These are phyloP conservation scores for Spheniscus humboldti DNA, from an alignment of 2,797 vertebrate genomes.

Conservation along the genomic window DNA sequence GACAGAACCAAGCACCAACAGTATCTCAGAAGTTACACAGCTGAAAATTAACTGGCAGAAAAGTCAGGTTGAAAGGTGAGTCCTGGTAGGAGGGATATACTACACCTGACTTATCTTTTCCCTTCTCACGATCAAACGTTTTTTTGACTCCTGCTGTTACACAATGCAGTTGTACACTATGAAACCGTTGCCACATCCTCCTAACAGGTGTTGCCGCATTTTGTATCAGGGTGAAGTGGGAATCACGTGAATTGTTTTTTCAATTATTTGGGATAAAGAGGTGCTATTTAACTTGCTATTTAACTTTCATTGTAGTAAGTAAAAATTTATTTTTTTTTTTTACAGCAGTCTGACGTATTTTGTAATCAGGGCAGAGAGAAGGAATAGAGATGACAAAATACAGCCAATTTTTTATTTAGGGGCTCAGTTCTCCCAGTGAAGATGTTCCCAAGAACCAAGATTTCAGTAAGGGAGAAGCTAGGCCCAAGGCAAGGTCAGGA, in stretches of 20 bases:
- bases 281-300: neutral
- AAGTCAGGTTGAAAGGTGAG: neutral
- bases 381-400: neutral
- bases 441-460: neutral
- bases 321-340: neutral
- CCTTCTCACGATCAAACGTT: neutral
- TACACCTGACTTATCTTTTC: neutral
- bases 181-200: slow-evolving; percentile 23
- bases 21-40: neutral
- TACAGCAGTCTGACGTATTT: neutral
- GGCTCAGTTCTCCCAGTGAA: neutral
- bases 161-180: neutral
- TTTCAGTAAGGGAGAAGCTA: neutral
- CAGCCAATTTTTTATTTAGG: neutral
- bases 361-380: neutral
- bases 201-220: slow-evolving; percentile 26
- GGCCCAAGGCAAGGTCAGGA: neutral
- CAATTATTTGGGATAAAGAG: neutral
- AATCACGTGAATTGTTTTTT: neutral
- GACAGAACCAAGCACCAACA: neutral
- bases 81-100: neutral
- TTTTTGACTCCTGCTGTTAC: neutral
- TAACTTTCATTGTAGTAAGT: neutral
- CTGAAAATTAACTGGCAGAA: neutral
- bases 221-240: slow-evolving; percentile 13